Evolutionary conservation across 2,113 vertebrate genomes (phyloP).

Genomic region (Malurus melanocephalus): DNA sequence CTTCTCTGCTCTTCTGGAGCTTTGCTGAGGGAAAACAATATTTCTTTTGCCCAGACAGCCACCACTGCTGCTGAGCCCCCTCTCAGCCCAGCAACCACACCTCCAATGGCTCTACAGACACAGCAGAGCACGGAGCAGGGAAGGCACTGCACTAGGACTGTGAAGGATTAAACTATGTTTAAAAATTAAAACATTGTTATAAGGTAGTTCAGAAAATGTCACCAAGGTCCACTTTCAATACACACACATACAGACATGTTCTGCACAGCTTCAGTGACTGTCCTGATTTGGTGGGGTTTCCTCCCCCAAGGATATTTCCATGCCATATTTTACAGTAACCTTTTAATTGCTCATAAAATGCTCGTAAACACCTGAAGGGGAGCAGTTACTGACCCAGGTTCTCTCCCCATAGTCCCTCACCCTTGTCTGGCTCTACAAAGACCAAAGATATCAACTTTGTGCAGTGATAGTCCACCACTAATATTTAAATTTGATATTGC

Average conservation of each 20-base stretch:
- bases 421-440: not conserved
- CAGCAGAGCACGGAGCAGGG: not conserved
- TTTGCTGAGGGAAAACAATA: not conserved
- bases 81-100: not conserved
- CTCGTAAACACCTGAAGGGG: no score
- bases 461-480: not conserved
- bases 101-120: rapidly evolving
- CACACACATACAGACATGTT: rapidly evolving
- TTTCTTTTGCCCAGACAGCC: not conserved
- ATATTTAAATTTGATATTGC: not conserved
- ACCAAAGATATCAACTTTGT: not conserved
- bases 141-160: not conserved
- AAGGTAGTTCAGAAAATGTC: not conserved
- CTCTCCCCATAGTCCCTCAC: not conserved
- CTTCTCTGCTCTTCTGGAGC: not conserved
- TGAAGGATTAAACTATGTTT: not conserved
- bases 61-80: not conserved
- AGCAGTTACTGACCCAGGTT: not conserved
- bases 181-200: not conserved
- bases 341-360: rapidly evolving
- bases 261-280: not conserved
- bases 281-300: not conserved
- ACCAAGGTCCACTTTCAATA: not conserved
- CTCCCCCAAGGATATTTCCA: not conserved
- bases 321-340: not conserved